phyloP scores from a whole-genome alignment of 2,113 vertebrate species.

The Silurus glanis region DNA sequence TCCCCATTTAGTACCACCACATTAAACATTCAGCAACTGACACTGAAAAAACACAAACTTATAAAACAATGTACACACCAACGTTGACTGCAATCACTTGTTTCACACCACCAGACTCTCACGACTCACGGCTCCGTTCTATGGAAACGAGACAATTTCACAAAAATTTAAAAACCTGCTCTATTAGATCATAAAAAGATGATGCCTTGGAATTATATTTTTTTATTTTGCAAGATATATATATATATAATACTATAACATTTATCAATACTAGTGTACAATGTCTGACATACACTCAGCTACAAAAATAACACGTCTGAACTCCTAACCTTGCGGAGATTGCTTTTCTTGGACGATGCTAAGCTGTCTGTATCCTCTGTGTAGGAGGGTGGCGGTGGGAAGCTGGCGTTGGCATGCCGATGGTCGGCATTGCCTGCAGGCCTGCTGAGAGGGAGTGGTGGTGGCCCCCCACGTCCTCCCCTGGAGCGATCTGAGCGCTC shows the following conservation, averaged over 20 bases:
- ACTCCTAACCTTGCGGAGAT: constrained; percentile 76
- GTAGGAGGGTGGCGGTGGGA: constrained; percentile 75
- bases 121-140: constrained; percentile 86
- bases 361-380: constrained; percentile 76
- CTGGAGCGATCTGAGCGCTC: constrained; percentile 66
- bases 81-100: not conserved
- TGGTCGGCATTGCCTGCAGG: constrained; percentile 64
- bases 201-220: not conserved
- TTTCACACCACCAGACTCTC: constrained; percentile 87
- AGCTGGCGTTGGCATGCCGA: constrained; percentile 54
- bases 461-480: constrained; percentile 58
- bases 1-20: not conserved
- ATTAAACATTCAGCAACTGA: not conserved
- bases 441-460: constrained; percentile 66
- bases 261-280: not conserved
- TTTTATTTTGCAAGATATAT: not conserved
- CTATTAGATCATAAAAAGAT: not conserved
- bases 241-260: not conserved
- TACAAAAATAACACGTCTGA: not conserved
- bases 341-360: constrained; percentile 77
- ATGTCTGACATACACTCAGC: not conserved
- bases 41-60: constrained; percentile 1
- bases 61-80: constrained; percentile 5
- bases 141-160: constrained; percentile 51
- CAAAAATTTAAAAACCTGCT: not conserved